phyloP scores from a whole-genome alignment of 2,797 vertebrate genomes.

The Sebastes steindachneri region DNA sequence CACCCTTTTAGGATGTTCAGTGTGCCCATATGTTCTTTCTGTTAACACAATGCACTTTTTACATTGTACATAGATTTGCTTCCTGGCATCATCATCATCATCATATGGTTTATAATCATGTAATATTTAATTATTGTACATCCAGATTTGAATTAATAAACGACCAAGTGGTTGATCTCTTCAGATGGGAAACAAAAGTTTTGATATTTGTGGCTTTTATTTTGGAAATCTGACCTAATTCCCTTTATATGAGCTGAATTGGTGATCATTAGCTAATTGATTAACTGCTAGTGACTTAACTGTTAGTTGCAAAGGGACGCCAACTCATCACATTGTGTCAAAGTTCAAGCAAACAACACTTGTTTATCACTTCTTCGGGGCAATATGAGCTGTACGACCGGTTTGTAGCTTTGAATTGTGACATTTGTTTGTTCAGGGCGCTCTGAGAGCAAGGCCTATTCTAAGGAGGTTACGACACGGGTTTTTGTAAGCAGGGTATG shows the following conservation, averaged over 20 bases:
- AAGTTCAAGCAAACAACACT: constrained; percentile 24
- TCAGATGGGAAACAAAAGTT: background rate
- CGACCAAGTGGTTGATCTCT: constrained; percentile 15
- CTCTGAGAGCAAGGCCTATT: no score
- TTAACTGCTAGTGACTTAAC: background rate
- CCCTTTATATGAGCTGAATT: background rate
- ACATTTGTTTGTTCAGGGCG: background rate
- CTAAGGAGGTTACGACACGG: no score
- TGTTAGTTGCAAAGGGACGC: background rate
- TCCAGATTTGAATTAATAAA: constrained; percentile 80
- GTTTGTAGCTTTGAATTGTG: no score
- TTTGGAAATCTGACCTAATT: background rate
- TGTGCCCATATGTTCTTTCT: constrained; percentile 47
- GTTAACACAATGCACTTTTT: constrained; percentile 80
- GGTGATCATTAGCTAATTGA: background rate
- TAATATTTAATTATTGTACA: constrained; percentile 81
- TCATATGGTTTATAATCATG: constrained; percentile 63
- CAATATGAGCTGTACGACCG: background rate
- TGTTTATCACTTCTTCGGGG: background rate
- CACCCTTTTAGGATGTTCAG: constrained; percentile 17
- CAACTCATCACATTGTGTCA: background rate
- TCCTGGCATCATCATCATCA: constrained; percentile 55
- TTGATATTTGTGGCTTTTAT: background rate
- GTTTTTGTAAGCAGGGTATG: fast-evolving
- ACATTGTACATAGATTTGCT: constrained; percentile 73